These are phyloP conservation scores for Lathronympha strigana DNA, from an alignment of 2,888 invertebrate species.

Conservation along the genomic window DNA sequence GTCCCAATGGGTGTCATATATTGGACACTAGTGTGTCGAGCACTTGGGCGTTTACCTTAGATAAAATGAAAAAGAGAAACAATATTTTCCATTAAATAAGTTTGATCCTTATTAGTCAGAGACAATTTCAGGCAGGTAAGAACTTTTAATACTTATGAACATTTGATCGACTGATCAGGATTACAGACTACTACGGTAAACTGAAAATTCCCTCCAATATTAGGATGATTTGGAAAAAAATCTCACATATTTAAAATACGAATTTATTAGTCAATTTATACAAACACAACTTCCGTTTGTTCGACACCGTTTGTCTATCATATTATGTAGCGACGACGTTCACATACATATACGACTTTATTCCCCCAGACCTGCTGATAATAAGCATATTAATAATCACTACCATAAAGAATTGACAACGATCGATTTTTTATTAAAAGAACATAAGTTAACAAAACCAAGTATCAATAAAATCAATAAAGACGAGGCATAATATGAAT, in stretches of 20 bases:
- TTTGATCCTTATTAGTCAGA: too few relatives aligned
- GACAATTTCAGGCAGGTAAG: too few relatives aligned
- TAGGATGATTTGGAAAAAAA: too few relatives aligned
- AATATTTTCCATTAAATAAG: too few relatives aligned
- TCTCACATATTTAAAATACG: not conserved
- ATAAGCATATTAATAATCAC: conserved; percentile 46
- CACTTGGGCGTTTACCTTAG: too few relatives aligned
- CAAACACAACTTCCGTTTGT: conserved; percentile 30
- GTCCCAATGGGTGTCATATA: too few relatives aligned
- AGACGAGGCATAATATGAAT: conserved; percentile 43
- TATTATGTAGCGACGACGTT: not conserved
- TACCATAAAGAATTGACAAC: conserved; percentile 45
- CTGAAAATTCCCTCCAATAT: too few relatives aligned
- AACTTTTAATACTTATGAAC: too few relatives aligned
- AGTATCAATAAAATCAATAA: conserved; percentile 48
- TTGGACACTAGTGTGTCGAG: too few relatives aligned
- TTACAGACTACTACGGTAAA: too few relatives aligned
- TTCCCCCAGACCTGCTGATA: conserved; percentile 31
- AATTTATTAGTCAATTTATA: conserved; percentile 5
- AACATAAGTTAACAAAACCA: conserved; percentile 46
- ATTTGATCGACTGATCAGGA: too few relatives aligned
- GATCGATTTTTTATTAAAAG: conserved; percentile 47
- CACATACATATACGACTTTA: conserved; percentile 5
- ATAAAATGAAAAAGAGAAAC: too few relatives aligned
- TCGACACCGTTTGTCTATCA: not conserved